These are phyloP conservation scores for Herminia tarsipennalis DNA, from an alignment of 2,888 invertebrate genomes.

Conservation along the genomic window DNA sequence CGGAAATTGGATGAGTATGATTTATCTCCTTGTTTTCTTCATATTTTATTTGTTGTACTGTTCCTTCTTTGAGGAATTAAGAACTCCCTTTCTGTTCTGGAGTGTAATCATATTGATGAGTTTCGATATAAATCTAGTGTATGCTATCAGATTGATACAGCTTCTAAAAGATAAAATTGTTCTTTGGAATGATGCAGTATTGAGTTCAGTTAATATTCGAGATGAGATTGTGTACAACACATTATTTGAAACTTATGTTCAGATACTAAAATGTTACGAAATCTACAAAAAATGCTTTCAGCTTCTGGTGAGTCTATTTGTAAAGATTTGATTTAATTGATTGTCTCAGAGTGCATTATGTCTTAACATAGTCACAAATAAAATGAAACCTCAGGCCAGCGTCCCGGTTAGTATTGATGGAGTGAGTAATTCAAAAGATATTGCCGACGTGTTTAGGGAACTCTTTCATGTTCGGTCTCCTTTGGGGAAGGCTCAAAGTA, in stretches of 20 bases:
- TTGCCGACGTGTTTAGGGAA: too few relatives aligned
- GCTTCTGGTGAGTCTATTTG: constrained; percentile 2
- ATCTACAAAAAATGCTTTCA: constrained; percentile 1
- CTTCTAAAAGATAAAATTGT: constrained; percentile 13
- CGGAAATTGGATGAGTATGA: not conserved
- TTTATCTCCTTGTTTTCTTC: not conserved
- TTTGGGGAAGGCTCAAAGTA: too few relatives aligned
- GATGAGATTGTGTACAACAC: not conserved
- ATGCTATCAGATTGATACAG: constrained; percentile 5
- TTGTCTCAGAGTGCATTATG: too few relatives aligned
- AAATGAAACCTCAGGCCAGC: too few relatives aligned
- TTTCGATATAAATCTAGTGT: constrained; percentile 11
- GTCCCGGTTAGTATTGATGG: too few relatives aligned
- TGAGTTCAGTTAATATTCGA: not conserved
- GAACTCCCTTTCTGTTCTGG: not conserved
- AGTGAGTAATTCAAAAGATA: too few relatives aligned
- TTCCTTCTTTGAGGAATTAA: not conserved
- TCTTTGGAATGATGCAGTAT: constrained; percentile 5
- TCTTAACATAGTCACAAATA: too few relatives aligned
- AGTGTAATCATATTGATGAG: not conserved
- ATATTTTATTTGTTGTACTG: not conserved
- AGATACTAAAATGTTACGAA: not conserved
- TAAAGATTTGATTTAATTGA: too few relatives aligned
- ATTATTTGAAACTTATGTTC: not conserved
- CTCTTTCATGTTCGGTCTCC: too few relatives aligned